Percentiles rank a stretch among this genome's conserved stretches.
Evolutionary conservation across 2,113 vertebrate species (phyloP).

Genomic region (Rhea americana): DNA sequence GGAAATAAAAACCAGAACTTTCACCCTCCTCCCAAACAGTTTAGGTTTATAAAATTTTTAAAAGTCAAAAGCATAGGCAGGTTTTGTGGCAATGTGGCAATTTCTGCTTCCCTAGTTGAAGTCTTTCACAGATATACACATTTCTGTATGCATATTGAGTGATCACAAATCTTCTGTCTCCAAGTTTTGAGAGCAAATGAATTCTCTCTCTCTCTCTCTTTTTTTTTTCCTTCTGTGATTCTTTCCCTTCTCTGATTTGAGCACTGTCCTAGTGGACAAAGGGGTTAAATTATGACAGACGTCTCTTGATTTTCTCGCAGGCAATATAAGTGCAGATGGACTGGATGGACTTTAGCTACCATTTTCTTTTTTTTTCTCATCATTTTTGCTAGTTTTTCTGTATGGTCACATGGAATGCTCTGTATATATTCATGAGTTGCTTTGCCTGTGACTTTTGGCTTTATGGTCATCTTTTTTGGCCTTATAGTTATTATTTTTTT

Average conservation of each 20-base stretch:
- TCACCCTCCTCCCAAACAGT: background rate
- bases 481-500: background rate
- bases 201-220: background rate
- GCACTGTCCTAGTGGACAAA: background rate
- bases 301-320: background rate
- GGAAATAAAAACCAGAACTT: background rate
- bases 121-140: background rate
- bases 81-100: background rate
- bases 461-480: background rate
- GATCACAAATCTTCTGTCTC: background rate
- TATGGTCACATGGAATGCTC: rapidly evolving
- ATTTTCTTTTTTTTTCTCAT: background rate
- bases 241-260: background rate
- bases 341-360: background rate
- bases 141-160: background rate
- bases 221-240: background rate
- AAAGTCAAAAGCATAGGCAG: background rate
- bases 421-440: background rate
- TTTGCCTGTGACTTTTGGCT: background rate
- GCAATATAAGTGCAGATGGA: background rate
- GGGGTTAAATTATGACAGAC: background rate
- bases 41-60: background rate
- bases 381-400: background rate
- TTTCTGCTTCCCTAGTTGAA: background rate
- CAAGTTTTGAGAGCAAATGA: background rate